These are phyloP conservation scores for Leucophenga varia DNA, from an alignment of 1,140 invertebrate species.

Conservation along the genomic window DNA sequence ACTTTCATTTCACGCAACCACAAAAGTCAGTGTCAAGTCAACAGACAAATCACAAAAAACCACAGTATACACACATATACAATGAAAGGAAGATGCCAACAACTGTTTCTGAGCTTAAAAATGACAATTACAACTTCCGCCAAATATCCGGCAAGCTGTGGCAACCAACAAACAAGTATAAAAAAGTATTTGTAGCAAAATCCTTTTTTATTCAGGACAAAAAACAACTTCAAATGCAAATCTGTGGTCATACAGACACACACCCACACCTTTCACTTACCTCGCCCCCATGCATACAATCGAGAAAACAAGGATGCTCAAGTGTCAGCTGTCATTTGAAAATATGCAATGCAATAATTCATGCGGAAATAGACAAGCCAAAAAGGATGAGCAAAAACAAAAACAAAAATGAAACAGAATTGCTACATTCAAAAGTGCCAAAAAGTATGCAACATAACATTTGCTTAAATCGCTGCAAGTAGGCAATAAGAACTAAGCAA, in stretches of 20 bases:
- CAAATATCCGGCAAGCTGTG: slow-evolving; percentile 30
- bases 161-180: slow-evolving; percentile 8
- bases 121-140: slow-evolving; percentile 48
- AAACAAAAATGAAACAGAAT: slow-evolving; percentile 1
- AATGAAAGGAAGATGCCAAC: too few relatives aligned
- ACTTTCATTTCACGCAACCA: not conserved
- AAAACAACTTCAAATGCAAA: too few relatives aligned
- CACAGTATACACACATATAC: slow-evolving; percentile 19
- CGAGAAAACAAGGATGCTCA: slow-evolving; percentile 49
- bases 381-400: slow-evolving; percentile 5
- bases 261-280: slow-evolving; percentile 7
- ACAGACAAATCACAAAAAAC: slow-evolving; percentile 26
- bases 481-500: slow-evolving; percentile 21
- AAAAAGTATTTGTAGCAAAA: not conserved
- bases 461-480: slow-evolving; percentile 21
- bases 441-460: slow-evolving; percentile 28
- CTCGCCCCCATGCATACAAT: not conserved
- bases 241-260: not conserved
- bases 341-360: slow-evolving; percentile 21
- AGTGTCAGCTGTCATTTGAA: slow-evolving; percentile 52
- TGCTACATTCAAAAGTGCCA: slow-evolving; percentile 35
- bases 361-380: slow-evolving; percentile 17
- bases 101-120: slow-evolving; percentile 41
- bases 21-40: slow-evolving; percentile 16
- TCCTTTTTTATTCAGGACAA: too few relatives aligned